Percentiles rank a stretch among this genome's conserved stretches.
Evolutionary conservation across 2,113 vertebrate genomes (phyloP).

Genomic region (Eonycteris spelaea): DNA sequence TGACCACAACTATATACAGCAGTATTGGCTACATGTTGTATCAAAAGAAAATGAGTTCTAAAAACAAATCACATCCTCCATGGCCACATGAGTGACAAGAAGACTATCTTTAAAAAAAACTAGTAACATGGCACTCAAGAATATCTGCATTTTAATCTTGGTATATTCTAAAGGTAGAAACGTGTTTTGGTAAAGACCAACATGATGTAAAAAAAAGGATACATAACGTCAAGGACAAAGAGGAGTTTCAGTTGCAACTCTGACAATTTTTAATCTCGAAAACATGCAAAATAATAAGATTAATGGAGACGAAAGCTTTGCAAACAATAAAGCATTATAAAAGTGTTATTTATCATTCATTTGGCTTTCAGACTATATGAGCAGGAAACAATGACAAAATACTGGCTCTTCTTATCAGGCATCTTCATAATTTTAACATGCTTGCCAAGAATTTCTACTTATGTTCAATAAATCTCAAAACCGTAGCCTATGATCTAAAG

Average conservation of each 20-base stretch:
- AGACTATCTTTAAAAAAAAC: conserved; percentile 3
- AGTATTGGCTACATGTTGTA: neutral
- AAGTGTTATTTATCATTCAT: neutral
- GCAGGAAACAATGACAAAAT: neutral
- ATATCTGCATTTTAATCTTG: neutral
- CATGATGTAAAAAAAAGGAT: neutral
- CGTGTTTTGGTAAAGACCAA: neutral
- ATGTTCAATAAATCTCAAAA: neutral
- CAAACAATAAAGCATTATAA: neutral
- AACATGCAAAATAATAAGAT: neutral
- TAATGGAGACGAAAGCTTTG: neutral
- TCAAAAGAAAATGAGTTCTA: neutral
- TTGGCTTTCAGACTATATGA: neutral
- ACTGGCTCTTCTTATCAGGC: neutral
- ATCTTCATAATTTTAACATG: neutral
- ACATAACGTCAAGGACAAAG: neutral
- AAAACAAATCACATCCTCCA: neutral
- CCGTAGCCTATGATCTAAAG: neutral
- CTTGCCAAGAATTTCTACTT: neutral
- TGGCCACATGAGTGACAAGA: neutral
- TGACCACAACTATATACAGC: neutral
- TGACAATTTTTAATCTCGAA: neutral
- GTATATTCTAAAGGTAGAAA: neutral
- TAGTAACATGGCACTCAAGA: neutral
- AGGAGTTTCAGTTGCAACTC: neutral